A percentile compares a stretch with the other conserved stretches of the same genome.
Evolutionary conservation across 1,140 invertebrate species (phyloP).

Genomic region (Drosophila teissieri): DNA sequence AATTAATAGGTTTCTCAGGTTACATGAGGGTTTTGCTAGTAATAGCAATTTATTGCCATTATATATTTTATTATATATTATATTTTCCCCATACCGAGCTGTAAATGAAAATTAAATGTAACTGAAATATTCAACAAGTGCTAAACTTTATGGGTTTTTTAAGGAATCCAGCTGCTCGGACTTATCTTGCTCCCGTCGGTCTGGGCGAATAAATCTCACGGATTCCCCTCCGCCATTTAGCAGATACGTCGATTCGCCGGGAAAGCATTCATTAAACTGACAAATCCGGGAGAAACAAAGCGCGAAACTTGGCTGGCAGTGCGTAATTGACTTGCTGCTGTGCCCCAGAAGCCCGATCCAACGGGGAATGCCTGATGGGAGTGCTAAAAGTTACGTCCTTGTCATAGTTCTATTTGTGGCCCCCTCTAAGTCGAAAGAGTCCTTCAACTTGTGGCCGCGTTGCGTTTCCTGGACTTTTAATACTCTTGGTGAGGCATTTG

Average conservation of each 20-base stretch:
- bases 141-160: slow-evolving; percentile 1
- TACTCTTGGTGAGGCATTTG: background rate
- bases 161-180: slow-evolving; percentile 1
- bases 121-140: slow-evolving; percentile 21
- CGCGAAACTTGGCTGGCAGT: slow-evolving; percentile 62
- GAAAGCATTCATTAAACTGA: slow-evolving; percentile 67
- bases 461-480: slow-evolving; percentile 19
- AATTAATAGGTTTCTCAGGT: background rate
- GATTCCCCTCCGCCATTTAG: slow-evolving; percentile 27
- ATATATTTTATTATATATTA: no score
- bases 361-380: slow-evolving; percentile 28
- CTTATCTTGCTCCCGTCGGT: slow-evolving; percentile 7
- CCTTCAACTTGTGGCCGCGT: slow-evolving; percentile 60
- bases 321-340: slow-evolving; percentile 71
- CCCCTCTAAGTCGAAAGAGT: slow-evolving; percentile 27
- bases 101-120: background rate
- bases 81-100: background rate
- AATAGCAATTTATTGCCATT: no score
- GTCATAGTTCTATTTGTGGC: slow-evolving; percentile 62
- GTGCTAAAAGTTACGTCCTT: slow-evolving; percentile 37
- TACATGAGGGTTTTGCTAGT: background rate
- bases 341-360: slow-evolving; percentile 24
- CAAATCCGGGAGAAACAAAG: slow-evolving; percentile 37
- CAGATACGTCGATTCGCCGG: slow-evolving; percentile 35
- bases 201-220: slow-evolving; percentile 32